Conservation (phyloP, 1,140 invertebrate genomes). For the Tetragnatha versicolor region DNA sequence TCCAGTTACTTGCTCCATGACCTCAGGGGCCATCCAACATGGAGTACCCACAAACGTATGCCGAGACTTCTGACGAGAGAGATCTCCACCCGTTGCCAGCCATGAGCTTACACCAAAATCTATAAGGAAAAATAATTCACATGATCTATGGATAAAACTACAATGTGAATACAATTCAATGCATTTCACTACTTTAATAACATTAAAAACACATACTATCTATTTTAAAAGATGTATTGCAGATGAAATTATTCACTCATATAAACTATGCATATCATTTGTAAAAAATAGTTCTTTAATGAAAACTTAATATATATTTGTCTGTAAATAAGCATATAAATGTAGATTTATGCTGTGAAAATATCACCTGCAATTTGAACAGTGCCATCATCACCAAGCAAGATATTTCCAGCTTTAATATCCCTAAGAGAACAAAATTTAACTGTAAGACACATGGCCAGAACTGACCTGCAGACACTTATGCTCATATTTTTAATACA, state of each 20-base stretch:
- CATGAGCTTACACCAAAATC: conserved; percentile 94
- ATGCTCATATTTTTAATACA: no score
- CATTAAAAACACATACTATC: no score
- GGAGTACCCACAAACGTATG: conserved; percentile 98
- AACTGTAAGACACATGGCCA: conserved; percentile 18
- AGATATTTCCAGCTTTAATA: conserved; percentile 98
- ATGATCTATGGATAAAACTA: no score
- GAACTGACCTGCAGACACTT: conserved; percentile 9
- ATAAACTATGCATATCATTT: no score
- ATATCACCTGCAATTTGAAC: conserved; percentile 86
- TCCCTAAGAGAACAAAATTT: conserved; percentile 71
- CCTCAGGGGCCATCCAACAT: conserved; percentile 99
- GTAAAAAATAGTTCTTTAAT: no score
- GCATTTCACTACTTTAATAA: no score
- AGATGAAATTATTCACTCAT: no score
- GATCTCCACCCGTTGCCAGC: conserved; percentile 87
- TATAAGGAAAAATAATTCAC: conserved; percentile 21
- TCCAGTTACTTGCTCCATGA: conserved; percentile 98
- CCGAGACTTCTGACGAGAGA: conserved; percentile 92
- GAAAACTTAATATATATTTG: no score
- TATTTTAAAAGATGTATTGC: no score
- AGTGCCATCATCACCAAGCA: conserved; percentile 96
- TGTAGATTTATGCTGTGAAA: conserved; percentile 29
- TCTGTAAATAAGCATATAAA: no score
- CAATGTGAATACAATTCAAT: no score